Conservation (phyloP, 2,113 vertebrate species). For the Ctenodactylus gundi region DNA sequence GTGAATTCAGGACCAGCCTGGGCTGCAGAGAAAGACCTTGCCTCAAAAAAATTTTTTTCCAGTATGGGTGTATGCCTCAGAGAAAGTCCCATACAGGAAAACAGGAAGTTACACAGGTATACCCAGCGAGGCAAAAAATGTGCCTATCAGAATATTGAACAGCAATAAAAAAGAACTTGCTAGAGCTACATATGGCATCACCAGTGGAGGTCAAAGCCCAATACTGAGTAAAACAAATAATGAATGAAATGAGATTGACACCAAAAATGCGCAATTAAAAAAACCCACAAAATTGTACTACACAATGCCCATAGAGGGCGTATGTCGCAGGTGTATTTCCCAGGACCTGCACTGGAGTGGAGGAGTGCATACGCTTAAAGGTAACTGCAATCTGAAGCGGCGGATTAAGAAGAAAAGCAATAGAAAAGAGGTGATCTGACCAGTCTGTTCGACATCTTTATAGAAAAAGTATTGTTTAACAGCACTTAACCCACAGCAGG, state of each 20-base stretch:
- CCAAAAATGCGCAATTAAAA: not conserved
- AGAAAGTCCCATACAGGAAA: not conserved
- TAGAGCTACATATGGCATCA: not conserved
- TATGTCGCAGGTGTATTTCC: not conserved
- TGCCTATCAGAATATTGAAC: not conserved
- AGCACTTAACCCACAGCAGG: not conserved
- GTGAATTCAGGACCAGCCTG: too few relatives aligned
- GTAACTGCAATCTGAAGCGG: not conserved
- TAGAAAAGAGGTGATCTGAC: not conserved
- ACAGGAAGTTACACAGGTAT: not conserved
- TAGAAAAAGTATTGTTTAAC: not conserved
- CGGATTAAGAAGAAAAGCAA: not conserved
- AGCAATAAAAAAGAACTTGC: not conserved
- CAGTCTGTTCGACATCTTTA: too few relatives aligned
- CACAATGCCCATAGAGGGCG: not conserved
- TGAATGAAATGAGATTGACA: not conserved
- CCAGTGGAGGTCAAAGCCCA: rapidly evolving
- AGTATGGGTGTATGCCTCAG: not conserved
- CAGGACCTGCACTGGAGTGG: not conserved
- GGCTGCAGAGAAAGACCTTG: too few relatives aligned
- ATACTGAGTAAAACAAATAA: not conserved
- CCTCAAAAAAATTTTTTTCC: too few relatives aligned
- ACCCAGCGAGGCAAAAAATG: not conserved
- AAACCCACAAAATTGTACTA: not conserved
- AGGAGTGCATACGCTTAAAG: not conserved